Conservation (phyloP, 2,113 vertebrate species). For the Rhagologus leucostigma region DNA sequence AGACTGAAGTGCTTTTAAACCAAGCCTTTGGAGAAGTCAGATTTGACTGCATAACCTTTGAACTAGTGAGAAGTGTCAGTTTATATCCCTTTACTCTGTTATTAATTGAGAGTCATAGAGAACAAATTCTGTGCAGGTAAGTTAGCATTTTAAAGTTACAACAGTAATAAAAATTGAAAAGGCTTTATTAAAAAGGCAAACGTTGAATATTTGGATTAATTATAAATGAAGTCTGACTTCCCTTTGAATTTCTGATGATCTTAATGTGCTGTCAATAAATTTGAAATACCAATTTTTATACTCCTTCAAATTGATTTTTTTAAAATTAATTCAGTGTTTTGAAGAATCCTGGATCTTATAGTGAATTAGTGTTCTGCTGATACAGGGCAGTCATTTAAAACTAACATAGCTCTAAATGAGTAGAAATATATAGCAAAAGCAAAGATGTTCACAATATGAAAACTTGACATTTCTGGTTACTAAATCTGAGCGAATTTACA, state of each 20-base stretch:
- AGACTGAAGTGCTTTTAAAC: slow-evolving; percentile 25
- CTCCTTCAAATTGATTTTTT: not conserved
- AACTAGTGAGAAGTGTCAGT: not conserved
- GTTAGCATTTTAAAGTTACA: not conserved
- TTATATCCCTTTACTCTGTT: not conserved
- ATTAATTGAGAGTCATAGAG: not conserved
- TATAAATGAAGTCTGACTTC: not conserved
- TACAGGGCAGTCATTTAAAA: not conserved
- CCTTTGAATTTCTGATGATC: not conserved
- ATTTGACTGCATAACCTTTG: not conserved
- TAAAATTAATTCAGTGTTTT: not conserved
- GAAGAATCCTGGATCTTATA: not conserved
- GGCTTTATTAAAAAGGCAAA: not conserved
- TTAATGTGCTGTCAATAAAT: not conserved
- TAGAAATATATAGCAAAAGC: not conserved
- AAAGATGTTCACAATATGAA: not conserved
- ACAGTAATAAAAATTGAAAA: not conserved
- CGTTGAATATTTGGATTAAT: not conserved
- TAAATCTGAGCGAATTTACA: not conserved
- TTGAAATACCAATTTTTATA: not conserved
- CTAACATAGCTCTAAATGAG: not conserved
- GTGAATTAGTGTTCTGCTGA: not conserved
- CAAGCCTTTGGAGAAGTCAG: not conserved
- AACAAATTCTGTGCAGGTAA: not conserved
- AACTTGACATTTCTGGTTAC: not conserved